Evolutionary conservation across 2,113 vertebrate genomes (phyloP), one percentile per base, ranked within the genome.

Genomic region (Agelaius tricolor): DNA sequence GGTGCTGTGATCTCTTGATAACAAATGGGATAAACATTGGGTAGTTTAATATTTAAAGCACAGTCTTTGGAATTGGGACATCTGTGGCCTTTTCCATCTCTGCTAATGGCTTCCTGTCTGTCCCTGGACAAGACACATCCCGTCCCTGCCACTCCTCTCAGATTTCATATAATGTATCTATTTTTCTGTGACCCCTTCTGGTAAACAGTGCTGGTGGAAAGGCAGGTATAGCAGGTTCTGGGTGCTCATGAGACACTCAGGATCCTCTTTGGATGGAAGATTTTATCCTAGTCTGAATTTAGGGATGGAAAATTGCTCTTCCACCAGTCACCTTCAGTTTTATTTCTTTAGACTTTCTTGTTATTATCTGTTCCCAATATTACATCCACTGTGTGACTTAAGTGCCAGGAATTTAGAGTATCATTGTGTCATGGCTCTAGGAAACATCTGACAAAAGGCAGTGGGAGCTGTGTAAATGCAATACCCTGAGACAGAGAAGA

Each of bases 31-130:
- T 76, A 88, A 95, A 93, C 78, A 20, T 17, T 9, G 24, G 19
- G 43, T 77, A 51, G 47, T 93, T 93, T 92, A 97, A 93, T 93
- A 96, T 93, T 96, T 96, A 95, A 90, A 92, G 23, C 13, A 13
- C 13, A 63, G 5, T 49, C 82, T 51, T 94, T 77, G 79, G 63
- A 84, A 66, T 0, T 77, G 57, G 74, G 71, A 86, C 54, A 77
- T 30, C 30, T 1, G 9, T 93, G 93, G 51, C 92, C 87, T 96
- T 90, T 95, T 93, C 72, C 51, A 90, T 37, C 68, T 86, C 67
- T 94, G 35, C 35, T 90, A 90, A 83, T 71, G 27, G 6, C 39
- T 85, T 95, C 9, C 39, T 88, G 35, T 30, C 78, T 73, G 24
- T 93, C 30, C 49, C 14, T 62, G 31, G 49, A 72, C 2, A 18